Percentiles rank a stretch among this genome's conserved stretches.
Evolutionary conservation across 92 coral and sea anemone species (phyloP).

Genomic region (Diadumene lineata): DNA sequence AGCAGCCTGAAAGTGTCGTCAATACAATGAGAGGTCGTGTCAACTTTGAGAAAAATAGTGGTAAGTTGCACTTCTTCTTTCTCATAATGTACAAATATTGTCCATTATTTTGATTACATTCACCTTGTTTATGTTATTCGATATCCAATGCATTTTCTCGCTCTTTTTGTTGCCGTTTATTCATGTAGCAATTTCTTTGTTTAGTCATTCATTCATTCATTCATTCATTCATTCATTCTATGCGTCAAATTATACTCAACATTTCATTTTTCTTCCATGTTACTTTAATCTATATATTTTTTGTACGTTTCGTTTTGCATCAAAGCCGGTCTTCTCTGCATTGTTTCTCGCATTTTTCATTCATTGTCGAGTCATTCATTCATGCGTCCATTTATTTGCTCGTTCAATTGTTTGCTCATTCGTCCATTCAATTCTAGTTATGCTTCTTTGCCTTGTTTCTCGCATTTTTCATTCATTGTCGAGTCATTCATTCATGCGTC

Average conservation of each 20-base stretch:
- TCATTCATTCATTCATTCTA: not conserved
- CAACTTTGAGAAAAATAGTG: conserved; percentile 80
- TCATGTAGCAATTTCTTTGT: not conserved
- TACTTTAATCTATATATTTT: no score
- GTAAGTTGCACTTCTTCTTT: conserved; percentile 39
- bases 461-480: not conserved
- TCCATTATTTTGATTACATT: not conserved
- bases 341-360: not conserved
- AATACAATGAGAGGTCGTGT: conserved; percentile 98
- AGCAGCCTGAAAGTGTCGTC: conserved; percentile 96
- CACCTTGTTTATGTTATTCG: not conserved
- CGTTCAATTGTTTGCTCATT: not conserved
- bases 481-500: not conserved
- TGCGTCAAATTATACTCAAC: no score
- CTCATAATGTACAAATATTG: no score
- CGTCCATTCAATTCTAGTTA: not conserved
- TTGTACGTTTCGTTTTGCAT: no score
- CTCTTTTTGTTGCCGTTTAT: not conserved
- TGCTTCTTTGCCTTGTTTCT: no score
- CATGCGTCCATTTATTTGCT: not conserved
- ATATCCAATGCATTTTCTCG: no score
- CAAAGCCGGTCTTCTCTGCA: no score
- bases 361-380: not conserved
- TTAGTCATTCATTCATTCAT: not conserved
- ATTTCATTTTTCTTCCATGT: no score